phyloP scores from a whole-genome alignment of 1,140 invertebrate genomes.

The Ceratitis capitata region DNA sequence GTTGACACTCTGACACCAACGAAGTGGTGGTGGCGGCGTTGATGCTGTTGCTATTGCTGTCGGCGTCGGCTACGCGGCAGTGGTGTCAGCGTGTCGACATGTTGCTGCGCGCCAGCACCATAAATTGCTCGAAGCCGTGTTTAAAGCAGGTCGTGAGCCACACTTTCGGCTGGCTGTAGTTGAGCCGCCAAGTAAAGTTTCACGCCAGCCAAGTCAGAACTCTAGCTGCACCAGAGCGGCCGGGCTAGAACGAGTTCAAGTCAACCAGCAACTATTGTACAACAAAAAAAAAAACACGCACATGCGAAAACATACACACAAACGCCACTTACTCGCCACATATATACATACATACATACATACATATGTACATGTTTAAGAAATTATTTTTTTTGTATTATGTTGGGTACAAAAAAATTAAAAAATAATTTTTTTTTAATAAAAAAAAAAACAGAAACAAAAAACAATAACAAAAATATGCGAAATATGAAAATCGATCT shows the following conservation, averaged over 20 bases:
- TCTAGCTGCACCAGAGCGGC: background rate
- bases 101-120: background rate
- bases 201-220: too few relatives aligned
- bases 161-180: background rate
- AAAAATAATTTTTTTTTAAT: too few relatives aligned
- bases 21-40: background rate
- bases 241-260: background rate
- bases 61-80: background rate
- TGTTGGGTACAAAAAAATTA: background rate
- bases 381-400: background rate
- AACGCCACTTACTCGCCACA: too few relatives aligned
- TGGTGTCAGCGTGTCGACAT: background rate
- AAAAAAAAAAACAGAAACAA: background rate
- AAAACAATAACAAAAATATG: background rate
- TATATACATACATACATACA: background rate
- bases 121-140: slow-evolving; percentile 34
- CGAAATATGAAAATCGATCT: background rate
- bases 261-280: background rate
- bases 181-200: background rate
- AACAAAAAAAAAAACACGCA: background rate
- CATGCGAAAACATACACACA: too few relatives aligned
- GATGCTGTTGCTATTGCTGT: background rate
- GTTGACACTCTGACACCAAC: slow-evolving; percentile 34
- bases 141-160: slow-evolving; percentile 25
- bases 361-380: background rate